A percentile compares a stretch with the other conserved stretches of the same genome.
Evolutionary conservation across 2,797 vertebrate genomes (phyloP).

Genomic region (Rhincodon typus): DNA sequence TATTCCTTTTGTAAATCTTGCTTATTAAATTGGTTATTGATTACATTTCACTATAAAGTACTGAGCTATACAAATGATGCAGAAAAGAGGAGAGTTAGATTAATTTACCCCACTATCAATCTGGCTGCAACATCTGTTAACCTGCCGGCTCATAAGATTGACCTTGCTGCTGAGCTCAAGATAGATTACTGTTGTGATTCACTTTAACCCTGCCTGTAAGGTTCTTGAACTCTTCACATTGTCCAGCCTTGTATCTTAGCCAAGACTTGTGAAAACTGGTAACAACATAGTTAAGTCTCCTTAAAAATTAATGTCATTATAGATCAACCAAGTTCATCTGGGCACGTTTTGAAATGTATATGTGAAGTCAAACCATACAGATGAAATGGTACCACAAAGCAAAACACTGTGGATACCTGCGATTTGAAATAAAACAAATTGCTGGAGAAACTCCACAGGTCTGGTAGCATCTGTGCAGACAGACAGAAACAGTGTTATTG

Average conservation of each 20-base stretch:
- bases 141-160: no score
- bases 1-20: neutral
- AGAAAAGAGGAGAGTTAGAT: neutral
- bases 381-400: neutral
- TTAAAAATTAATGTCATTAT: neutral
- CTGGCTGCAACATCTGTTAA: conserved; percentile 24
- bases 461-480: no score
- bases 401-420: no score
- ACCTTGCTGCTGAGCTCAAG: neutral
- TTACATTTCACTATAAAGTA: neutral
- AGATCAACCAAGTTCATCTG: neutral
- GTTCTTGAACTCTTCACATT: neutral
- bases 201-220: neutral
- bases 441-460: no score
- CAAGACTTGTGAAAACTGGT: neutral
- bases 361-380: neutral
- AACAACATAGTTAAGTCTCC: neutral
- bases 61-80: neutral
- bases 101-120: neutral
- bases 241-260: neutral
- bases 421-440: no score
- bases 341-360: neutral
- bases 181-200: neutral
- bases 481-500: no score
- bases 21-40: neutral